Percentiles rank a stretch among this genome's conserved stretches.
Conservation (phyloP, 2,797 vertebrate species). For the Zenarchopterus dispar region DNA sequence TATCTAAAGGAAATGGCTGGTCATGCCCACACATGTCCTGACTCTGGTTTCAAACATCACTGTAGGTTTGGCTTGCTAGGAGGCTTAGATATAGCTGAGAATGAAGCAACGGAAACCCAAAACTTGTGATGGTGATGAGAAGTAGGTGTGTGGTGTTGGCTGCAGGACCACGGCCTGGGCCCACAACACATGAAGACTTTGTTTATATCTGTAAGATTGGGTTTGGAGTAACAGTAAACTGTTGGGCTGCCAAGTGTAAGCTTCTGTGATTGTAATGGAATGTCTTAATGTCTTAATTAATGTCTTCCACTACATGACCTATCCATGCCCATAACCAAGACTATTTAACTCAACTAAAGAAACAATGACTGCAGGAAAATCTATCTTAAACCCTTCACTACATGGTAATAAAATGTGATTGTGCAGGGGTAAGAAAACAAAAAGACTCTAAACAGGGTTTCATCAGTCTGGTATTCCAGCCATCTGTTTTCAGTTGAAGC, state of each 20-base stretch:
- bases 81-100: slow-evolving; percentile 13
- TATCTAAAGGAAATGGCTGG: slow-evolving; percentile 4
- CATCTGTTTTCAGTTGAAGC: slow-evolving; percentile 89
- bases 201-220: slow-evolving; percentile 22
- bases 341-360: slow-evolving; percentile 77
- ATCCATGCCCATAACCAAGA: slow-evolving; percentile 53
- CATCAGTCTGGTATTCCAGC: slow-evolving; percentile 88
- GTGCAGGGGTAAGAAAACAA: slow-evolving; percentile 76
- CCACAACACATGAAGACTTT: background rate
- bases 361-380: no score
- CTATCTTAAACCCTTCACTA: slow-evolving; percentile 80
- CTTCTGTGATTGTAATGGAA: no score
- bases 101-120: no score
- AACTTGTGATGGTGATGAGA: no score
- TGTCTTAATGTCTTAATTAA: no score
- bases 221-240: background rate
- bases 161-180: no score
- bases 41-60: slow-evolving; percentile 9
- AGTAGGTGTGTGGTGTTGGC: no score
- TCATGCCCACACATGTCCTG: slow-evolving; percentile 26
- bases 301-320: no score
- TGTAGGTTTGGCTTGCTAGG: slow-evolving; percentile 3
- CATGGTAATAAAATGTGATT: slow-evolving; percentile 85
- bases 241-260: slow-evolving; percentile 23
- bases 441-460: slow-evolving; percentile 79